A percentile compares a stretch with the other conserved stretches of the same genome.
Conservation (phyloP, 92 coral and sea anemone genomes). For the Porites divaricata region DNA sequence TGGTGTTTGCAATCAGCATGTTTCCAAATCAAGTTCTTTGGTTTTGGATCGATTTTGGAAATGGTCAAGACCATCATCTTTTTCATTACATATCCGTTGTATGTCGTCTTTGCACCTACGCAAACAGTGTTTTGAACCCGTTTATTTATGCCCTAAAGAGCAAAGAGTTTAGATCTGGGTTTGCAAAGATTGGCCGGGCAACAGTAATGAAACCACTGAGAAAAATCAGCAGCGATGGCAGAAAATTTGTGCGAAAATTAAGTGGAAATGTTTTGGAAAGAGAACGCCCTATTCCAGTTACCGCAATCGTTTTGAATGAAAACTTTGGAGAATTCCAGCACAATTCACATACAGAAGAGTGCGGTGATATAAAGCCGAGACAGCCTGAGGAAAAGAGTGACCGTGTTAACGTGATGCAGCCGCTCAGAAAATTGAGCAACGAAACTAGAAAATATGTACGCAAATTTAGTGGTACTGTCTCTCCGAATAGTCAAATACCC, state of each 20-base stretch:
- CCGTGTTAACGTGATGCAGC: no score
- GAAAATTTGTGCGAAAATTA: conserved; percentile 6
- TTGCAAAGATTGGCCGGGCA: conserved; percentile 27
- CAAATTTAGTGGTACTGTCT: no score
- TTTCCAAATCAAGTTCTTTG: conserved; percentile 90
- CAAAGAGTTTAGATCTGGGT: conserved; percentile 75
- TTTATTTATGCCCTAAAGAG: conserved; percentile 76
- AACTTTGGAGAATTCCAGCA: not conserved
- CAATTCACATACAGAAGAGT: not conserved
- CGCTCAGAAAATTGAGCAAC: no score
- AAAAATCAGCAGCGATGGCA: not conserved
- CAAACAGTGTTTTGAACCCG: conserved; percentile 87
- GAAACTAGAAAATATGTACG: no score
- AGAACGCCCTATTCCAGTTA: not conserved
- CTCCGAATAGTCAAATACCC: no score
- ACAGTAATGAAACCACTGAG: conserved; percentile 17
- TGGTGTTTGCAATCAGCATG: conserved; percentile 85
- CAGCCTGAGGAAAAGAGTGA: not conserved
- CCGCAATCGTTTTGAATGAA: not conserved
- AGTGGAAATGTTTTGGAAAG: not conserved
- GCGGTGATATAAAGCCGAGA: not conserved
- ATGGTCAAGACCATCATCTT: conserved; percentile 34
- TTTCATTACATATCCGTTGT: conserved; percentile 59
- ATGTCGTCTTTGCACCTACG: conserved; percentile 80
- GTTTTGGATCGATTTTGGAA: conserved; percentile 86